Evolutionary conservation across 2,888 invertebrate genomes (phyloP), one percentile per base, ranked within the genome.

Genomic region (Agrotis ipsilon): DNA sequence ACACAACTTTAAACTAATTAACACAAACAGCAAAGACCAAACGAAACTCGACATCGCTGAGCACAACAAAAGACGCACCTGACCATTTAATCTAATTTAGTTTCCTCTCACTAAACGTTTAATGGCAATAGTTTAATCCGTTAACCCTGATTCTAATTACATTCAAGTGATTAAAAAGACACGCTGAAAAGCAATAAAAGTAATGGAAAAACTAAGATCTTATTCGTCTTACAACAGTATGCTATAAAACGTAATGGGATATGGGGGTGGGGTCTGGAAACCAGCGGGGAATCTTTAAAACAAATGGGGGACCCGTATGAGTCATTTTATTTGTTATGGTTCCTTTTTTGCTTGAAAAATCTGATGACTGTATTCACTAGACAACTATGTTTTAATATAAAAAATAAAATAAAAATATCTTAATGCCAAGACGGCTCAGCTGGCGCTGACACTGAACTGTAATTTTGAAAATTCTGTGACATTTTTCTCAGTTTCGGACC

Each of bases 151-250:
- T 87, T 91, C 89, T 93, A 91, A 93, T 92, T 91, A 88, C 86
- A 80, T 86, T 88, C 86, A 86, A 89, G 88, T 87, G 89, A 91
- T 91, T 90, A 91, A 88, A 75, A 82, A 83, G 86, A 89, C 88
- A 87, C 86, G 86, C 82, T 87, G 88, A 87, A 91, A 88, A 85
- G 88, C 85, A 89, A 90, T 93, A 90, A 93, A 92, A 91, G 87
- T 91, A 91, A 92, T 91, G 91, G 91, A 91, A 92, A 93, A 93
- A 91, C 91, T 92, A 92, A 89, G 88, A 87, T 82, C 84, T 83
- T 80, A 72, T 83, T 83, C 77, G 76, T 83, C 82, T 81, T 83
- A 83, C 82, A 81, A 80, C 77, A 46, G 72, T 63, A 73, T 69
- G 77, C 78, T 73, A 86, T 87, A 87, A 88, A 87, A 80, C 11